These are phyloP conservation scores for Anagyrus pseudococci DNA, from an alignment of 2,888 invertebrate species.

Conservation along the genomic window DNA sequence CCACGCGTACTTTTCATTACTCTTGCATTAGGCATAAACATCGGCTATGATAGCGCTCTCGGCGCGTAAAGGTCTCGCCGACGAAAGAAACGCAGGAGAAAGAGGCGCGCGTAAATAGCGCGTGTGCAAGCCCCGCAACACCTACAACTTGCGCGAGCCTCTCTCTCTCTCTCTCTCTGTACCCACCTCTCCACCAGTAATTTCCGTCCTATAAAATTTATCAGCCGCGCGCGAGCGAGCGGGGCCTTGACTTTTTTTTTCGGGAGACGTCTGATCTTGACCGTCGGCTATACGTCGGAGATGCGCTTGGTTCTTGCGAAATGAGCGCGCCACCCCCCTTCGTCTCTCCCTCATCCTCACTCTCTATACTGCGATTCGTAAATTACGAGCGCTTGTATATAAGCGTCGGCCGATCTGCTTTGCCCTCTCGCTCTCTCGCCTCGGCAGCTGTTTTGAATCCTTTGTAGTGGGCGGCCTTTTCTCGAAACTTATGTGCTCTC, in stretches of 20 bases:
- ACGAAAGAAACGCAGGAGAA: background rate
- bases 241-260: background rate
- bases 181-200: conserved; percentile 13
- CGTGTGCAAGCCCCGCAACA: background rate
- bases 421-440: background rate
- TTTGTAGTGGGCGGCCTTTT: no score
- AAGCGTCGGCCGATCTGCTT: background rate
- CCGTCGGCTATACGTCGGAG: background rate
- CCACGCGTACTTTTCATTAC: conserved; percentile 15
- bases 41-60: conserved; percentile 1
- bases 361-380: conserved; percentile 45
- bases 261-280: background rate
- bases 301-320: background rate
- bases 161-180: background rate
- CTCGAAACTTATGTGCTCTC: no score
- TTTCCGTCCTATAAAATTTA: conserved; percentile 36
- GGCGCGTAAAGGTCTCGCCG: background rate
- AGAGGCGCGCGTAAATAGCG: background rate
- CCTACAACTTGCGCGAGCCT: background rate
- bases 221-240: conserved; percentile 16
- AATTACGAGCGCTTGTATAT: conserved; percentile 38
- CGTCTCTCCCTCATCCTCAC: conserved; percentile 8
- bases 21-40: conserved; percentile 25
- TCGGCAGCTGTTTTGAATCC: background rate
- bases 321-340: background rate